phyloP scores from a whole-genome alignment of 30 jellyfish, hydroid and myxozoan species.

The Chironex yamaguchii region DNA sequence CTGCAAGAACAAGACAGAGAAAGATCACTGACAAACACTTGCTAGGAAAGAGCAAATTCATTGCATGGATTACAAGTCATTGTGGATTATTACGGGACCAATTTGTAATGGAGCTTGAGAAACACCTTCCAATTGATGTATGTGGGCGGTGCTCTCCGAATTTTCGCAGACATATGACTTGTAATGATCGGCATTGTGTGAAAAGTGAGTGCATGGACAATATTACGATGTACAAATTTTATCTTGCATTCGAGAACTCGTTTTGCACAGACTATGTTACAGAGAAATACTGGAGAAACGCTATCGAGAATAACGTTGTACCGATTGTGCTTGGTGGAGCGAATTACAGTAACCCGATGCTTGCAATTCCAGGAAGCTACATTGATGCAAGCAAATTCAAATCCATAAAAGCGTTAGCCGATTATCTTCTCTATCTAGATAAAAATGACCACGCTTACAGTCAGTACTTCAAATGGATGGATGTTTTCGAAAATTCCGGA shows the following conservation, averaged over 20 bases:
- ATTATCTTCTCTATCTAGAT: constrained; percentile 79
- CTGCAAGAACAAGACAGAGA: constrained; percentile 70
- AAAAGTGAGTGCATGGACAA: too few species aligned
- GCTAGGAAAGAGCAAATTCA: constrained; percentile 53
- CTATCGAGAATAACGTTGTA: constrained; percentile 66
- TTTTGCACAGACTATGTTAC: constrained; percentile 88
- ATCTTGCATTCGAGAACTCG: constrained; percentile 85
- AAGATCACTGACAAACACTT: too few species aligned
- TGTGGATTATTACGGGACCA: constrained; percentile 87
- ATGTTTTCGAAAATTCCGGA: too few species aligned
- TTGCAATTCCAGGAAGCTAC: constrained; percentile 94
- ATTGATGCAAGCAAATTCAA: constrained; percentile 81
- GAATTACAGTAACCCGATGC: constrained; percentile 65
- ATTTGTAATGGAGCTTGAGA: constrained; percentile 67
- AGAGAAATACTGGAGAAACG: constrained; percentile 92
- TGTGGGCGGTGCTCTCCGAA: constrained; percentile 81
- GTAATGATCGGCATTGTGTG: constrained; percentile 57
- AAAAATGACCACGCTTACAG: constrained; percentile 92
- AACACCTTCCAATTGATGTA: constrained; percentile 66
- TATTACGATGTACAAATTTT: constrained; percentile 73
- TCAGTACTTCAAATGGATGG: constrained; percentile 91
- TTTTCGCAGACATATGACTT: constrained; percentile 36
- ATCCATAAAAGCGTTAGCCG: constrained; percentile 75
- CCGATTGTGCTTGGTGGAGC: constrained; percentile 96
- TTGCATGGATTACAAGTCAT: constrained; percentile 87